A percentile compares a stretch with the other conserved stretches of the same genome.
phyloP scores from a whole-genome alignment of 2,888 invertebrate species.

The Pandemis cinnamomeana region DNA sequence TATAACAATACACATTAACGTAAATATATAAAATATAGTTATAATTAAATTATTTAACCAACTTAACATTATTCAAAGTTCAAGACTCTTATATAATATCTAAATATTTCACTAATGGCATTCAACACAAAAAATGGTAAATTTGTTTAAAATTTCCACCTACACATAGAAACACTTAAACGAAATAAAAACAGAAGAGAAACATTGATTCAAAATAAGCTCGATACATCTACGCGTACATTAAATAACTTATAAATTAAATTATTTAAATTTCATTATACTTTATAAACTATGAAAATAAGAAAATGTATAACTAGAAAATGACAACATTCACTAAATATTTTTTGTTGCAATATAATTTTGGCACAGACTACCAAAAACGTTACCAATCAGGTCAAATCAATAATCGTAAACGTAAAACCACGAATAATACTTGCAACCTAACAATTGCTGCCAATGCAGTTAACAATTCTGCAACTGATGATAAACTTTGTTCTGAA shows the following conservation, averaged over 20 bases:
- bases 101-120: slow-evolving; percentile 70
- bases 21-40: slow-evolving; percentile 58
- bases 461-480: background rate
- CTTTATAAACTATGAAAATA: slow-evolving; percentile 47
- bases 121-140: slow-evolving; percentile 57
- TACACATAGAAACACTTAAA: slow-evolving; percentile 45
- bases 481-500: background rate
- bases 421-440: background rate
- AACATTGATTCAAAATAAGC: slow-evolving; percentile 40
- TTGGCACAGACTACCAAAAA: slow-evolving; percentile 73
- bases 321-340: slow-evolving; percentile 22
- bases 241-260: slow-evolving; percentile 54
- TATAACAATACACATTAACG: slow-evolving; percentile 69
- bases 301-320: slow-evolving; percentile 21
- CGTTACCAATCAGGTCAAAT: background rate
- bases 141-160: slow-evolving; percentile 49
- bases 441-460: background rate
- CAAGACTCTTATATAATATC: slow-evolving; percentile 38
- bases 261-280: background rate
- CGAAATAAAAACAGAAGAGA: slow-evolving; percentile 46
- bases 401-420: background rate
- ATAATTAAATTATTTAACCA: slow-evolving; percentile 54
- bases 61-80: slow-evolving; percentile 27
- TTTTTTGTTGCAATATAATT: slow-evolving; percentile 50
- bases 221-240: slow-evolving; percentile 24